Base-by-base conservation (phyloP, 2,113 vertebrate genomes). In the Picathartes gymnocephalus region DNA sequence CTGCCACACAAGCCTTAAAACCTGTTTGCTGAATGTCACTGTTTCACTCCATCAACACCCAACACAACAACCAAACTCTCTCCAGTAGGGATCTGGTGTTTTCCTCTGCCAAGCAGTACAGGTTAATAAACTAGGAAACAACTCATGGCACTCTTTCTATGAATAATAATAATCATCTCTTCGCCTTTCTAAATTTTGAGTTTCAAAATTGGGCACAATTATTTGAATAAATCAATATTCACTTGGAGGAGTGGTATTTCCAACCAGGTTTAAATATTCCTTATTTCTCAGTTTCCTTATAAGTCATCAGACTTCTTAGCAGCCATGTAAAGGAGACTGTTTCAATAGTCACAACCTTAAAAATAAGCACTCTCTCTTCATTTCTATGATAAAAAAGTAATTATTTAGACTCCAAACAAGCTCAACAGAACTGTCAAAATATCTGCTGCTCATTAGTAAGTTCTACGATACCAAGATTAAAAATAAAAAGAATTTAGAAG, bases 291-390 rank as follows among this genome's bases (percentile, higher is more conserved):
- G 16, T 30, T 95, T 94, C 24, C 44, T 65, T 88, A 13, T 47
- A 85, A 69, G 62, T 91, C 92, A 93, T 79, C 88, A 95, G 93
- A 91, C 68, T 83, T 95, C 85, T 50, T 86, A 90, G 86, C 96
- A 97, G 85, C 47, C 76, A 51, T 33, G 81, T 88, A 87, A 91
- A 92, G 73, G 60, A 88, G 66, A 89, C 57, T 86, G 51, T 91
- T 95, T 96, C 96, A 97, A 97, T 95, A 98, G 94, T 82, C 98
- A 95, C 83, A 50, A 40, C 79, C 92, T 94, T 88, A 92, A 97
- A 98, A 98, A 96, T 80, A 97, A 97, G 92, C 89, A 86, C 57
- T 92, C 39, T 89, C 81, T 94, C 94, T 93, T 92, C 61, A 57
- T 92, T 97, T 70, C 92, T 82, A 68, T 12, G 48, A 47, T n/a